A percentile compares a stretch with the other conserved stretches of the same genome.
phyloP scores from a whole-genome alignment of 2,888 invertebrate genomes.

The Lepidocyrtinus sp. region DNA sequence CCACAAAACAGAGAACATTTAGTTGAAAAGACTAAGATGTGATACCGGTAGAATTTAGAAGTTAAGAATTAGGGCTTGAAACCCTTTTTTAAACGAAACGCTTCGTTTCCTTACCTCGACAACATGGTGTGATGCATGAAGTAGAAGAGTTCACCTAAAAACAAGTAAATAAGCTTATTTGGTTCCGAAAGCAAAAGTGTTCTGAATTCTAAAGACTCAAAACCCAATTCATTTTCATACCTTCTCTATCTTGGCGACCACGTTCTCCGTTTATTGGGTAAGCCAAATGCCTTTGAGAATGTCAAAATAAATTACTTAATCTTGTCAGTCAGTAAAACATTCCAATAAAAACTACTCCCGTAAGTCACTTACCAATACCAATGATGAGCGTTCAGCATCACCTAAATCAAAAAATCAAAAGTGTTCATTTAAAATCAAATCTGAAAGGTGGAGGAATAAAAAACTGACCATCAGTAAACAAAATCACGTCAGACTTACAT shows the following conservation, averaged over 20 bases:
- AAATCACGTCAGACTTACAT: too few relatives aligned
- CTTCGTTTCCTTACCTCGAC: slow-evolving; percentile 74
- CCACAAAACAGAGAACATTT: background rate
- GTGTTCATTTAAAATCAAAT: too few relatives aligned
- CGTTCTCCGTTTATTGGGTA: slow-evolving; percentile 45
- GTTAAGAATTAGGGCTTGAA: background rate
- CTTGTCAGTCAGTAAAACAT: too few relatives aligned
- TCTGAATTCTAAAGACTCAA: too few relatives aligned
- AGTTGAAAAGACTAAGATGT: background rate
- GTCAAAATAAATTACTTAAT: background rate
- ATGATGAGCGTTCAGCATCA: slow-evolving; percentile 56
- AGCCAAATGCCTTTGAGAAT: slow-evolving; percentile 53
- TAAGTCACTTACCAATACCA: slow-evolving; percentile 24
- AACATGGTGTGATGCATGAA: slow-evolving; percentile 85
- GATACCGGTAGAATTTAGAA: background rate
- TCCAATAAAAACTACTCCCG: background rate
- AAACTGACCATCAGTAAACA: too few relatives aligned
- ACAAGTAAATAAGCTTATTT: background rate
- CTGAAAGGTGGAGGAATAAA: too few relatives aligned
- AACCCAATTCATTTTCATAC: too few relatives aligned
- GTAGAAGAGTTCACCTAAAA: slow-evolving; percentile 81
- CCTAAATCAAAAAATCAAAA: too few relatives aligned
- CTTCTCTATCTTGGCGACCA: slow-evolving; percentile 49
- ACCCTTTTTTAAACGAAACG: background rate
- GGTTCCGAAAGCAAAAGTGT: slow-evolving; percentile 22